Evolutionary conservation across 2,113 vertebrate species (phyloP).

Genomic region (Elaphurus davidianus): DNA sequence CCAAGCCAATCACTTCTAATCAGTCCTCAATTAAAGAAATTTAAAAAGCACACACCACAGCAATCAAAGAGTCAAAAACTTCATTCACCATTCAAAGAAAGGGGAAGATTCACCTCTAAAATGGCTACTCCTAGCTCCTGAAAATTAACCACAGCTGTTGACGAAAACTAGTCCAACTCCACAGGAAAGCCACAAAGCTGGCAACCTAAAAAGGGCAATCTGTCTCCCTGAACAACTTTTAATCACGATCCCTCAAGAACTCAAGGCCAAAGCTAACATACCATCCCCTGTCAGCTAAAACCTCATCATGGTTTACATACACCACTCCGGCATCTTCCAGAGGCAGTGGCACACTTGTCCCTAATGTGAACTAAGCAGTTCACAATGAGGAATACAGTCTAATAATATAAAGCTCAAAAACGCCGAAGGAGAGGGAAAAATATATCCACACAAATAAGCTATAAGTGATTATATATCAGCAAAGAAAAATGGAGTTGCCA

Average conservation of each 20-base stretch:
- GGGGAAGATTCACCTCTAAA: slow-evolving; percentile 8
- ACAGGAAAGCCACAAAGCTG: slow-evolving; percentile 77
- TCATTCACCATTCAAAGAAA: slow-evolving; percentile 33
- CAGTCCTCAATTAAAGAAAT: slow-evolving; percentile 7
- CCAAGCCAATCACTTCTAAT: background rate
- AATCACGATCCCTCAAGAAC: slow-evolving; percentile 42
- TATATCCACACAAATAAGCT: slow-evolving; percentile 42
- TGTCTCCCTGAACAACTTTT: slow-evolving; percentile 64
- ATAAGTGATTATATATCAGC: slow-evolving; percentile 32
- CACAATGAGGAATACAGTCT: slow-evolving; percentile 5
- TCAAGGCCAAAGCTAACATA: slow-evolving; percentile 71
- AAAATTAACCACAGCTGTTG: slow-evolving; percentile 78
- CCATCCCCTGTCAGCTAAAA: slow-evolving; percentile 60
- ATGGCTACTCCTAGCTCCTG: slow-evolving; percentile 59
- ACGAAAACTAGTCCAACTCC: slow-evolving; percentile 68
- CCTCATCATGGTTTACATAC: slow-evolving; percentile 8
- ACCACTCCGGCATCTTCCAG: slow-evolving; percentile 50
- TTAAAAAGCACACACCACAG: slow-evolving; percentile 30
- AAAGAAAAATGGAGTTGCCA: slow-evolving; percentile 72
- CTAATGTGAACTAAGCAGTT: slow-evolving; percentile 23
- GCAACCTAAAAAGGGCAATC: slow-evolving; percentile 63
- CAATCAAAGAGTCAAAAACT: slow-evolving; percentile 47
- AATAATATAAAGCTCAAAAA: slow-evolving; percentile 57
- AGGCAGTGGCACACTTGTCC: slow-evolving; percentile 29
- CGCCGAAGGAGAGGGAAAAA: slow-evolving; percentile 39